Percentiles rank a stretch among this genome's conserved stretches.
Conservation (phyloP, 2,113 vertebrate genomes). For the Dinomys branickii region DNA sequence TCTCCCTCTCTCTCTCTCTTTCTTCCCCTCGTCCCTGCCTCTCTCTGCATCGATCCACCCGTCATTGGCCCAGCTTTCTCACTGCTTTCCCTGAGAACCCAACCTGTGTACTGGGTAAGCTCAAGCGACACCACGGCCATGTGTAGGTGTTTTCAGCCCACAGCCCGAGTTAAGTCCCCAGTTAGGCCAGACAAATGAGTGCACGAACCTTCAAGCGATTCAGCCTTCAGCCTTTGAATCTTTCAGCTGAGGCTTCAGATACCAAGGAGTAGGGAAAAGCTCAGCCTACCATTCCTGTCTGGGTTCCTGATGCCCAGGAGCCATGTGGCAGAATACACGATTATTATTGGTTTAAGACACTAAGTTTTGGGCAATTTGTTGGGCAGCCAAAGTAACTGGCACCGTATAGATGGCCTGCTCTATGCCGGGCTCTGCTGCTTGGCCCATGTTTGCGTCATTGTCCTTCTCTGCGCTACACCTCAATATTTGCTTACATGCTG, state of each 20-base stretch:
- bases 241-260: neutral
- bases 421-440: neutral
- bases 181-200: neutral
- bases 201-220: neutral
- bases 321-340: neutral
- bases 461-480: neutral
- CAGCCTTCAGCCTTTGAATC: neutral
- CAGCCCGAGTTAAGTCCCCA: neutral
- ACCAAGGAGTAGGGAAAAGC: neutral
- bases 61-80: neutral
- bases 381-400: neutral
- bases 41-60: neutral
- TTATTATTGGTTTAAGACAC: neutral
- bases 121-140: neutral
- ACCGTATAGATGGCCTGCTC: neutral
- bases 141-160: neutral
- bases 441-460: neutral
- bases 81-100: neutral
- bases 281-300: neutral
- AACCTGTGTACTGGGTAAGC: neutral
- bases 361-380: neutral
- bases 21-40: accelerated
- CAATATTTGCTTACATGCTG: conserved; percentile 30
- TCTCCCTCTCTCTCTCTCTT: accelerated
- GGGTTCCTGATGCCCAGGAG: neutral